A percentile compares a stretch with the other conserved stretches of the same genome.
Conservation (phyloP, 1,140 invertebrate species). For the Tribolium castaneum region DNA sequence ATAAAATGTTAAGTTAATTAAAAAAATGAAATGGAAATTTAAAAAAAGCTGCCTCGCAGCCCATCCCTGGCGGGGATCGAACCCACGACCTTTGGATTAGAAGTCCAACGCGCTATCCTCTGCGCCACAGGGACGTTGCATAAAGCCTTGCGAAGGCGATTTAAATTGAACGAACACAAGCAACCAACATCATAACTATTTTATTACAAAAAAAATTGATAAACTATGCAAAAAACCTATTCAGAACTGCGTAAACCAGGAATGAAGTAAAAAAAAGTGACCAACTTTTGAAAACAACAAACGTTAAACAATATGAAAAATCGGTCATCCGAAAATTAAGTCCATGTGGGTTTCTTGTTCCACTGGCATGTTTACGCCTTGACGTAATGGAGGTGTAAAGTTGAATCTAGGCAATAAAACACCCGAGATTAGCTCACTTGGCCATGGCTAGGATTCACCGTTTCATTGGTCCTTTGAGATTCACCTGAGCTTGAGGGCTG, state of each 20-base stretch:
- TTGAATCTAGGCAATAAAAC: constrained; percentile 39
- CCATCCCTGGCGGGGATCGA: constrained; percentile 75
- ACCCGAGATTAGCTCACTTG: constrained; percentile 39
- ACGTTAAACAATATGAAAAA: too few species aligned
- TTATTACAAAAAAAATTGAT: too few species aligned
- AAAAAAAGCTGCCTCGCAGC: constrained; percentile 27
- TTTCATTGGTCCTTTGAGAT: constrained; percentile 26
- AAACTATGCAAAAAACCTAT: too few species aligned
- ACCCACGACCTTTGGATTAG: constrained; percentile 76
- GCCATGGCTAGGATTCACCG: constrained; percentile 35
- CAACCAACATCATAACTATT: neutral
- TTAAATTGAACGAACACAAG: neutral
- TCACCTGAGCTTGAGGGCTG: constrained; percentile 7
- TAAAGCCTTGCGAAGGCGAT: neutral
- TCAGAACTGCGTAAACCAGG: too few species aligned
- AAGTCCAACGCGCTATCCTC: constrained; percentile 61
- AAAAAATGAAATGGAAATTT: neutral
- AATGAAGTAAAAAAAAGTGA: too few species aligned
- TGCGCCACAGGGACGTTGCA: constrained; percentile 61
- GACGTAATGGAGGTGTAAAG: constrained; percentile 28
- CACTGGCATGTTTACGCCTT: constrained; percentile 12
- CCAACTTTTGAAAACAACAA: too few species aligned
- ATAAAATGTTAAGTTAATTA: too few species aligned
- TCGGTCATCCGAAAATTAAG: neutral
- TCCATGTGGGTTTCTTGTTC: neutral